Evolutionary conservation across 1,140 invertebrate genomes (phyloP).

Genomic region (Drosophila pandora): DNA sequence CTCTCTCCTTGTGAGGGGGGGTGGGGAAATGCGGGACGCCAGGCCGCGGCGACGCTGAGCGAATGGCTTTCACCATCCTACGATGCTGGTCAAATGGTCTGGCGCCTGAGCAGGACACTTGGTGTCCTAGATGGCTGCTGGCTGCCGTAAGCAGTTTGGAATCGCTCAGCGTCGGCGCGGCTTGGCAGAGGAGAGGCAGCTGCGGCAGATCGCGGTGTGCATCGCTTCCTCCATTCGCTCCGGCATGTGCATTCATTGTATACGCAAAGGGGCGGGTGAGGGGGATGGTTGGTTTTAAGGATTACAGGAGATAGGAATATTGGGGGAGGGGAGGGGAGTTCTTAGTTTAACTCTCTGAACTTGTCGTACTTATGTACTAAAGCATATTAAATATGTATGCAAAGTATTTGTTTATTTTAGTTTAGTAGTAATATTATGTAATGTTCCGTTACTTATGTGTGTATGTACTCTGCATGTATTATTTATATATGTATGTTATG

Average conservation of each 20-base stretch:
- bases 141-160: conserved; percentile 3
- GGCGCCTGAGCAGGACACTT: conserved; percentile 44
- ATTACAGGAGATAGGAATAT: not conserved
- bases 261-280: not conserved
- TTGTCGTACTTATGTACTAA: conserved; percentile 56
- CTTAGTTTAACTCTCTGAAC: conserved; percentile 26
- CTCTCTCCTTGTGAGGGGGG: conserved; percentile 59
- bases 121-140: conserved; percentile 37
- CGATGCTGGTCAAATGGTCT: conserved; percentile 1
- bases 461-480: conserved; percentile 56
- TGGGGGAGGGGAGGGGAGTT: not conserved
- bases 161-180: conserved; percentile 52
- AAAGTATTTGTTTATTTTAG: conserved; percentile 51
- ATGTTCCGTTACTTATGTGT: conserved; percentile 77
- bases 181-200: conserved; percentile 50
- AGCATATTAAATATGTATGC: conserved; percentile 68
- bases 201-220: not conserved
- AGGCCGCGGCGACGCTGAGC: conserved; percentile 58
- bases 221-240: conserved; percentile 21
- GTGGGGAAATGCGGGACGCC: conserved; percentile 38
- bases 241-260: conserved; percentile 47
- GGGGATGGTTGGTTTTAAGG: not conserved
- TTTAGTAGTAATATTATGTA: conserved; percentile 75
- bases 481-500: conserved; percentile 56
- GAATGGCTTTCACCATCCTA: conserved; percentile 1